These are phyloP conservation scores for Hydrolagus colliei DNA, from an alignment of 2,797 vertebrate species.

Conservation along the genomic window DNA sequence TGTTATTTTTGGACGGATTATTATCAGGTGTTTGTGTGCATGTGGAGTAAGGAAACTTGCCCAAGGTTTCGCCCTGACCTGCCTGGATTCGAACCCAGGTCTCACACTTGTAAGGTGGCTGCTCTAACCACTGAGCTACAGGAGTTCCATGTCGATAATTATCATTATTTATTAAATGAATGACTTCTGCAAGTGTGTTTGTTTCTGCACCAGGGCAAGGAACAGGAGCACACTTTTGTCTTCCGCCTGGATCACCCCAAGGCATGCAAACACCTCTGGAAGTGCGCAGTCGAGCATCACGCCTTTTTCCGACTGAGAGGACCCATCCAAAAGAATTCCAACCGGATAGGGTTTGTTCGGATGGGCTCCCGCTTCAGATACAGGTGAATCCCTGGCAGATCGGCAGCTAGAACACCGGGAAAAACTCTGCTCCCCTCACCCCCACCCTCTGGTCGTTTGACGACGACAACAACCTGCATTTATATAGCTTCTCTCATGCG, in stretches of 20 bases:
- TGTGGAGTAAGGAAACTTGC: too few relatives aligned
- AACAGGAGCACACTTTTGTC: slow-evolving; percentile 96
- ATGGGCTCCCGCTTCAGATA: slow-evolving; percentile 95
- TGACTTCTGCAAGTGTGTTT: slow-evolving; percentile 10
- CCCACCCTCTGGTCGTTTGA: neutral
- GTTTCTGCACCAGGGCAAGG: slow-evolving; percentile 71
- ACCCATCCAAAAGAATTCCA: slow-evolving; percentile 81
- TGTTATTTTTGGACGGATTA: too few relatives aligned
- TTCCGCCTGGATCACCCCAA: slow-evolving; percentile 96
- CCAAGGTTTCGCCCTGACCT: too few relatives aligned
- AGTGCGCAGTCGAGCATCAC: slow-evolving; percentile 96
- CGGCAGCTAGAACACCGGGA: too few relatives aligned
- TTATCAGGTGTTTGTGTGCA: too few relatives aligned
- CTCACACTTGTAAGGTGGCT: too few relatives aligned
- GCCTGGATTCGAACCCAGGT: too few relatives aligned
- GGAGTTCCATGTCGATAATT: too few relatives aligned
- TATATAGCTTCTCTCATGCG: too few relatives aligned
- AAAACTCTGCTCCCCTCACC: too few relatives aligned
- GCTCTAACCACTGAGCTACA: too few relatives aligned
- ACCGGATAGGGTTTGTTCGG: slow-evolving; percentile 80
- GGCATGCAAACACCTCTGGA: slow-evolving; percentile 97
- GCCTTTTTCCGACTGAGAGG: slow-evolving; percentile 94
- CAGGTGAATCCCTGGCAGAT: slow-evolving; percentile 57
- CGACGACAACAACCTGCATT: too few relatives aligned
- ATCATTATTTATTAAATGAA: slow-evolving; percentile 15